phyloP scores from a whole-genome alignment of 2,113 vertebrate genomes.

The Coptodon rendalli region DNA sequence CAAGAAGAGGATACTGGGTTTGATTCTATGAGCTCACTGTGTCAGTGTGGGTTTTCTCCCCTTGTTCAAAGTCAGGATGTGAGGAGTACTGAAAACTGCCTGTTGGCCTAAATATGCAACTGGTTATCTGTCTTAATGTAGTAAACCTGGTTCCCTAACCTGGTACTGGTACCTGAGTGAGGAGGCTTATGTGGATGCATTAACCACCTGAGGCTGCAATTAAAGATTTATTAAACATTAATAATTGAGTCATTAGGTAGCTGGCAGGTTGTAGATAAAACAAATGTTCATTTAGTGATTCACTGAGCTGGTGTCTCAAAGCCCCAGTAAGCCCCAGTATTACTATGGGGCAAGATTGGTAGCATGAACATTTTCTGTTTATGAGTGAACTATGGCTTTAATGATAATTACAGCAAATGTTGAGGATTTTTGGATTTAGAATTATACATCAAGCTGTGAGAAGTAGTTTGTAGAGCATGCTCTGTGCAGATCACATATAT shows the following conservation, averaged over 20 bases:
- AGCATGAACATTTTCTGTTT: not conserved
- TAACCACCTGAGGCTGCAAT: not conserved
- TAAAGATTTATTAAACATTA: not conserved
- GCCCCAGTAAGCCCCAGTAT: not conserved
- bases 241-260: not conserved
- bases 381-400: not conserved
- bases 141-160: not conserved
- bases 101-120: not conserved
- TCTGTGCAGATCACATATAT: not conserved
- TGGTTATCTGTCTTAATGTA: not conserved
- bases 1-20: not conserved
- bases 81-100: not conserved
- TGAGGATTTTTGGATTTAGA: not conserved
- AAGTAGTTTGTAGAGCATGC: not conserved
- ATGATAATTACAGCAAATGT: not conserved
- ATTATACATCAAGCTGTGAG: not conserved
- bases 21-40: not conserved
- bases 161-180: not conserved
- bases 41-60: not conserved
- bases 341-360: not conserved
- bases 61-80: not conserved
- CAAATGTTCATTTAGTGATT: not conserved
- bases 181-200: not conserved
- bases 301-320: not conserved
- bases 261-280: not conserved